Evolutionary conservation across 2,888 invertebrate species (phyloP).

Genomic region (Agonopterix heracliana): DNA sequence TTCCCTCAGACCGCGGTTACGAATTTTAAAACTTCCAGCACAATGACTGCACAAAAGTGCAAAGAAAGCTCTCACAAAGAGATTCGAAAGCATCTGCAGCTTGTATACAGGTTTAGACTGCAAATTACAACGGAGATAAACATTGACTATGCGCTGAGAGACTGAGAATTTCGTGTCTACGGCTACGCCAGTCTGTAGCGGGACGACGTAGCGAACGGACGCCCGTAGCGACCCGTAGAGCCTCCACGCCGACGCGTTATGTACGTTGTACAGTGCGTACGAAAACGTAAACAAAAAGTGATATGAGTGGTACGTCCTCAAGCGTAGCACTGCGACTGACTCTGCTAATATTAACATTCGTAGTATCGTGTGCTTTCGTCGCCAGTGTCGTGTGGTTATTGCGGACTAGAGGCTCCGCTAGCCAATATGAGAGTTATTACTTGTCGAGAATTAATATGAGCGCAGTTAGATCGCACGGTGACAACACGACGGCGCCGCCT

Average conservation of each 20-base stretch:
- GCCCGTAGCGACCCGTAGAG: slow-evolving; percentile 52
- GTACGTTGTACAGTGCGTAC: slow-evolving; percentile 53
- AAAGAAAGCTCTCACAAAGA: slow-evolving; percentile 63
- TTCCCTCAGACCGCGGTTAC: slow-evolving; percentile 25
- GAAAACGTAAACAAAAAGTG: slow-evolving; percentile 71
- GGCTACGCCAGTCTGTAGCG: slow-evolving; percentile 60
- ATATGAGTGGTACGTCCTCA: slow-evolving; percentile 72
- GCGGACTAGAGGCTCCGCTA: slow-evolving; percentile 49
- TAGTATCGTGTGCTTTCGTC: slow-evolving; percentile 64
- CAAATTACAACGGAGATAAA: slow-evolving; percentile 66
- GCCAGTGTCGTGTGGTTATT: slow-evolving; percentile 70
- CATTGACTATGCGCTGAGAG: slow-evolving; percentile 45
- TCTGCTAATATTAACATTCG: slow-evolving; percentile 62
- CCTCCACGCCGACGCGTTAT: slow-evolving; percentile 59
- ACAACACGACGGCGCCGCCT: slow-evolving; percentile 46
- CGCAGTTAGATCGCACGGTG: slow-evolving; percentile 42
- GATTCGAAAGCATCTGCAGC: slow-evolving; percentile 68
- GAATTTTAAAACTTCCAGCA: slow-evolving; percentile 48
- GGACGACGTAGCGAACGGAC: slow-evolving; percentile 50
- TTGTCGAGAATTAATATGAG: slow-evolving; percentile 75
- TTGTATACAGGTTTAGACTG: slow-evolving; percentile 62
- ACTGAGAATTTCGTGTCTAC: slow-evolving; percentile 19
- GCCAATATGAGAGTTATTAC: slow-evolving; percentile 73
- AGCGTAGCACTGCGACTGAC: slow-evolving; percentile 63
- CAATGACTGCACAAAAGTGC: slow-evolving; percentile 59